phyloP scores from a whole-genome alignment of 23 tunicate species.

The Phallusia fumigata region DNA sequence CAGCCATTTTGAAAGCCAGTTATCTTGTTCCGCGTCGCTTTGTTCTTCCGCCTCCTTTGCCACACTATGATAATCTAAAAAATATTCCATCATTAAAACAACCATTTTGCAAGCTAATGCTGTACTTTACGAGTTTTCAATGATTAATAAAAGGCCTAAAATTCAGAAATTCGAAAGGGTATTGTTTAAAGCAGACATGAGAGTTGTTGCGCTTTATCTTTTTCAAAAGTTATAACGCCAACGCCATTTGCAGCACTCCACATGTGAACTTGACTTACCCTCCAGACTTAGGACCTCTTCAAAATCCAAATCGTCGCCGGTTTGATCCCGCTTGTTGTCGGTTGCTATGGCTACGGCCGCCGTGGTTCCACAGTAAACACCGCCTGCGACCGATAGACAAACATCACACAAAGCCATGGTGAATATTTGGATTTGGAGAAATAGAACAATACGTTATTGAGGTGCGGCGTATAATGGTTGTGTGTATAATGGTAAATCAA shows the following conservation, averaged over 20 bases:
- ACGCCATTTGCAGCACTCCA: neutral
- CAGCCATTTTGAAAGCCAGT: constrained; percentile 62
- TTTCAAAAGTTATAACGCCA: neutral
- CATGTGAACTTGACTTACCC: neutral
- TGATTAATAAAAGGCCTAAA: too few relatives aligned
- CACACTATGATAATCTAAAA: constrained; percentile 9
- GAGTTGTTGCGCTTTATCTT: neutral
- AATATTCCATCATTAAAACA: too few relatives aligned
- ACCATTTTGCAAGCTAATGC: too few relatives aligned
- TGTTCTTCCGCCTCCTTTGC: constrained; percentile 21
- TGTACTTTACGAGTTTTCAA: too few relatives aligned
- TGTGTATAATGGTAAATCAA: too few relatives aligned
- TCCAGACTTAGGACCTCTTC: constrained; percentile 2
- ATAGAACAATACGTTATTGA: too few relatives aligned
- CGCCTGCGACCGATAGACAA: constrained; percentile 28
- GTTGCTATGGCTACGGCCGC: constrained; percentile 60
- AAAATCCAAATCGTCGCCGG: constrained; percentile 3
- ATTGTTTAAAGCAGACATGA: too few relatives aligned
- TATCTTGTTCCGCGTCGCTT: constrained; percentile 21
- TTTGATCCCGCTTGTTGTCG: constrained; percentile 21
- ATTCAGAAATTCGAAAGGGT: too few relatives aligned
- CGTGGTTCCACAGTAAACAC: constrained; percentile 68
- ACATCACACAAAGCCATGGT: neutral
- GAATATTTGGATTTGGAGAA: too few relatives aligned
- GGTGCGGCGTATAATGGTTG: too few relatives aligned